Base-by-base conservation (phyloP, 2,113 vertebrate species). In the Thalassoma bifasciatum region DNA sequence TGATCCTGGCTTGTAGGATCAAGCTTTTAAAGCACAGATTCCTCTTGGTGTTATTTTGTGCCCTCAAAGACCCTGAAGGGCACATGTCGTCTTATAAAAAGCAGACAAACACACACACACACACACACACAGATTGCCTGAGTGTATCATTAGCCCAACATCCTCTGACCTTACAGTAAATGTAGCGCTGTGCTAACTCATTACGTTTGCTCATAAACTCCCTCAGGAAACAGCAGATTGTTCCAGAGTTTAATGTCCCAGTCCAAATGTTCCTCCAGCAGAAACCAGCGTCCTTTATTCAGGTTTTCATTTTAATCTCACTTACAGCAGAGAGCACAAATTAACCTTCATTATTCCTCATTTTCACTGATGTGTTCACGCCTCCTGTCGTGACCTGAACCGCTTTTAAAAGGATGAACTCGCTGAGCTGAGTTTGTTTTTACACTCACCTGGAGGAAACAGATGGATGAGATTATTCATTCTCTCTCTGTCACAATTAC, bases 1-100 rank as follows among this genome's bases (percentile, higher is more conserved):
- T n/a, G n/a, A n/a, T n/a, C n/a, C n/a, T n/a, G n/a, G n/a, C n/a
- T n/a, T n/a, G n/a, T n/a, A n/a, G n/a, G n/a, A n/a, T n/a, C n/a
- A n/a, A n/a, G n/a, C n/a, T n/a, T n/a, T n/a, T n/a, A n/a, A n/a
- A n/a, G n/a, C n/a, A n/a, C n/a, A n/a, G n/a, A n/a, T n/a, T n/a
- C n/a, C n/a, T n/a, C n/a, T n/a, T n/a, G n/a, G n/a, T n/a, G n/a
- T n/a, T n/a, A n/a, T 26, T 68, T 40, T 10, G 7, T 75, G 70
- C 50, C 74, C 77, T 83, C 82, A 74, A 61, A 67, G 13, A 51
- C 49, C 66, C 56, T 16, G 13, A n/a, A 62, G 76, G 65, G 46
- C 40, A 2, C 26, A n/a, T 9, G 13, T 10, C 8, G n/a, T 70
- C 53, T 78, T 51, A 3, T 65, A 62, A 54, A 8, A 0, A n/a